These are phyloP conservation scores for Papilio polyxenes DNA, from an alignment of 1,140 invertebrate genomes.

Conservation along the genomic window DNA sequence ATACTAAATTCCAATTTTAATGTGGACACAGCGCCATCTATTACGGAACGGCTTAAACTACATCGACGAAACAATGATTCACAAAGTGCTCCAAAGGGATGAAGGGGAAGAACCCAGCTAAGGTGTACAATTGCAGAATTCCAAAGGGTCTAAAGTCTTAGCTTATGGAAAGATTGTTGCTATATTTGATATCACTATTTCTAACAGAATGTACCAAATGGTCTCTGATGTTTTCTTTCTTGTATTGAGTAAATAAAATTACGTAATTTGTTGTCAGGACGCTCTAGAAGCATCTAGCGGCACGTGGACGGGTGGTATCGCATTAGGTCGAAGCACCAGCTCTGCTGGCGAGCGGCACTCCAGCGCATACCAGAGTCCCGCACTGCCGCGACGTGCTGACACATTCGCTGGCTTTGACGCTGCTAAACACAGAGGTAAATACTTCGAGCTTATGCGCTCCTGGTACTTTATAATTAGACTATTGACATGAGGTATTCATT, in stretches of 20 bases:
- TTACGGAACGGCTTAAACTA: too few species aligned
- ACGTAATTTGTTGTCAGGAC: background rate
- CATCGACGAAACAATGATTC: too few species aligned
- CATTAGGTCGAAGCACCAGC: slow-evolving; percentile 92
- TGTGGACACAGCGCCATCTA: too few species aligned
- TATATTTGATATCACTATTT: too few species aligned
- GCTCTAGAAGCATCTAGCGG: slow-evolving; percentile 52
- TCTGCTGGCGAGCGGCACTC: slow-evolving; percentile 95
- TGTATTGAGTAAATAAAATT: background rate
- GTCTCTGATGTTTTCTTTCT: background rate
- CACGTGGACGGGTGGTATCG: slow-evolving; percentile 81
- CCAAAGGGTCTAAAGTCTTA: too few species aligned
- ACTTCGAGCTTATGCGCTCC: background rate
- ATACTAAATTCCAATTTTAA: too few species aligned
- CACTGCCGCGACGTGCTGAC: slow-evolving; percentile 93
- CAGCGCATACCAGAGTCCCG: slow-evolving; percentile 89
- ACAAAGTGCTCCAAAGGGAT: too few species aligned
- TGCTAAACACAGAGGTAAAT: slow-evolving; percentile 58
- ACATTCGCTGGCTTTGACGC: slow-evolving; percentile 97
- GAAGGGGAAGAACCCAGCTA: too few species aligned
- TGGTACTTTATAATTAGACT: background rate
- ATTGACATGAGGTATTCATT: background rate
- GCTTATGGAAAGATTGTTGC: too few species aligned
- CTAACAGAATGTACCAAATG: too few species aligned
- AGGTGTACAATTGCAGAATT: too few species aligned